Base-by-base conservation (phyloP, 2,888 invertebrate species). In the Lobophora halterata region DNA sequence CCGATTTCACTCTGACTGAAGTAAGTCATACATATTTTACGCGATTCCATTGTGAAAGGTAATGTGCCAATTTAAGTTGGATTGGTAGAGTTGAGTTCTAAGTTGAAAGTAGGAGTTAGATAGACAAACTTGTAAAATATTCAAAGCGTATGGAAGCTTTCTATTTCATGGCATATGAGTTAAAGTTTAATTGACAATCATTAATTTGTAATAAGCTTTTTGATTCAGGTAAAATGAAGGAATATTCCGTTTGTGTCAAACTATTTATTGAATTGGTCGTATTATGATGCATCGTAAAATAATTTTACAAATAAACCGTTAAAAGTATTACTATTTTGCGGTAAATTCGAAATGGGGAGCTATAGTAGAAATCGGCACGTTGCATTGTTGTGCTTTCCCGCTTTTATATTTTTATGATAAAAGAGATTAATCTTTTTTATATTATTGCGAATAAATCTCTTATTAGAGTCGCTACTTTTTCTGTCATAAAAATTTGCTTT, bases 381-480 rank as follows among this genome's bases (percentile, higher is more conserved):
- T 54, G 25, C 55, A 44, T 55, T 53, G 43, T 52, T 43, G 36
- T 44, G 29, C 37, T 43, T 49, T 52, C 57, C 40, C 53, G 63
- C 61, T 65, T 67, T 65, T 62, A 58, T 61, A 60, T 63, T 61
- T 70, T 70, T 69, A 60, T 61, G 61, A 48, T 71, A 68, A 73
- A 58, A 67, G 64, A 55, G 39, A 49, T 61, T 81, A 81, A 83
- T 82, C 82, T 71, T 74, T 69, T 75, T 79, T 78, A 71, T 70
- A 64, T 55, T 49, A 66, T 65, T 60, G 61, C 73, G 67, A 81
- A 80, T 79, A 72, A 79, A 81, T 81, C 79, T 78, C 74, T 76
- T 79, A 76, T 77, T 77, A 75, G 69, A 61, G 49, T 52, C 46
- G 58, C 55, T 58, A 55, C 60, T 56, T 59, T 67, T 77, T 74